These are phyloP conservation scores for Propithecus perrieri DNA, from an alignment of 2,797 vertebrate species.

Conservation along the genomic window DNA sequence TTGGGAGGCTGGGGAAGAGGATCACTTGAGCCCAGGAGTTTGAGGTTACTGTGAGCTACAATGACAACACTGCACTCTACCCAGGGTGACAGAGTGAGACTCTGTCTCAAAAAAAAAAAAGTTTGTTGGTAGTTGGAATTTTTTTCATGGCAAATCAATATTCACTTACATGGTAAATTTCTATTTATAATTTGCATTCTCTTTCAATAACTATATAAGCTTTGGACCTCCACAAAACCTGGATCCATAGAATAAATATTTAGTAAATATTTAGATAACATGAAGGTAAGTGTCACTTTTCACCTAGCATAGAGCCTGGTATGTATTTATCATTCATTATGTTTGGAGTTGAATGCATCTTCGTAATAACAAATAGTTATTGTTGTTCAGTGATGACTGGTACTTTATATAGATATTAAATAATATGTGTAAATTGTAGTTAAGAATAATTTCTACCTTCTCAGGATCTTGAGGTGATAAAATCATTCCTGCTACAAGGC, in stretches of 20 bases:
- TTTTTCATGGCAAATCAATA: not conserved
- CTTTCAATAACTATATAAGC: not conserved
- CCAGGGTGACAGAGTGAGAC: too few species aligned
- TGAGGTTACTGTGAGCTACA: too few species aligned
- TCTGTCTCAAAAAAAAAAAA: too few species aligned
- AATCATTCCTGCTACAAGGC: not conserved
- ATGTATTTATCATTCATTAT: not conserved
- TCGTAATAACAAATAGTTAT: not conserved
- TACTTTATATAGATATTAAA: not conserved
- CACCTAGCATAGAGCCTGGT: not conserved
- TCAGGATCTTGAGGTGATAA: not conserved
- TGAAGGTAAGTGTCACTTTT: not conserved
- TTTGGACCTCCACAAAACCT: not conserved
- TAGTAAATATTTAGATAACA: not conserved
- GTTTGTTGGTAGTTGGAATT: not conserved
- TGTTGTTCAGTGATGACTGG: not conserved
- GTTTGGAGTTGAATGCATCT: not conserved
- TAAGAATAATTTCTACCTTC: conserved; percentile 11
- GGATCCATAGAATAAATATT: not conserved
- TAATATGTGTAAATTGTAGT: not conserved
- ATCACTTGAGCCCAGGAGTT: too few species aligned
- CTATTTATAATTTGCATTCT: not conserved
- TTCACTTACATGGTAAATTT: conserved; percentile 25
- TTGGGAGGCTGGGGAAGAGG: too few species aligned
- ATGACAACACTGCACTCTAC: too few species aligned